Base-by-base conservation (phyloP, 2,113 vertebrate species). In the Alectura lathami region DNA sequence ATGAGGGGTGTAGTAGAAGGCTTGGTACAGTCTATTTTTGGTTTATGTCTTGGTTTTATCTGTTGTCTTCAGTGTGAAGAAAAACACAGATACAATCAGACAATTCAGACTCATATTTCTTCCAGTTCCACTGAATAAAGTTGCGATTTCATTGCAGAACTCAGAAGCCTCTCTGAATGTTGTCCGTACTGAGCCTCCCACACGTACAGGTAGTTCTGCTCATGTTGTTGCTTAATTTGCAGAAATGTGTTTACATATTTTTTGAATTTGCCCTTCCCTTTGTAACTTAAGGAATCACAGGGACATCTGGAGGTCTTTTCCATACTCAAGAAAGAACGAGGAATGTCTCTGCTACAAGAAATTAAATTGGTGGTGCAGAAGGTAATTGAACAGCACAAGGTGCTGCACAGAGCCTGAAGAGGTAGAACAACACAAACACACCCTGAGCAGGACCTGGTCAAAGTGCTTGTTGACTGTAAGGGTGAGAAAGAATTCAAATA, bases 401-500 rank as follows among this genome's bases (percentile, higher is more conserved):
- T 95, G 68, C 85, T 94, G 64, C 78, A 70, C 48, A 63, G 79
- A 91, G 77, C 88, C 60, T 57, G 43, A 38, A 78, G 70, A 60
- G 83, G 29, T 32, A 88, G 17, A 14, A 50, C 72, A 72, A 86
- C 95, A 18, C 56, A 83, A 83, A 81, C 47, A 60, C 16, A 56
- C 16, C 77, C 60, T 51, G 76, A 60, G 57, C 16, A 85, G 78
- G 89, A 70, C 79, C 32, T 17, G 86, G 83, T 83, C 83, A 72
- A 64, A 86, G 83, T 53, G 62, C 76, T 91, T 72, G 62, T 92
- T 51, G 67, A 0, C 57, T 87, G 43, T 47, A 90, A 81, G 53
- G 23, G 34, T 87, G 88, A 72, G 89, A 77, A 93, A 83, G 48
- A 75, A 75, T 47, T 93, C 60, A 83, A 67, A 91, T 70, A 88